phyloP scores from a whole-genome alignment of 2,888 invertebrate genomes.

The Drosophila incognita region DNA sequence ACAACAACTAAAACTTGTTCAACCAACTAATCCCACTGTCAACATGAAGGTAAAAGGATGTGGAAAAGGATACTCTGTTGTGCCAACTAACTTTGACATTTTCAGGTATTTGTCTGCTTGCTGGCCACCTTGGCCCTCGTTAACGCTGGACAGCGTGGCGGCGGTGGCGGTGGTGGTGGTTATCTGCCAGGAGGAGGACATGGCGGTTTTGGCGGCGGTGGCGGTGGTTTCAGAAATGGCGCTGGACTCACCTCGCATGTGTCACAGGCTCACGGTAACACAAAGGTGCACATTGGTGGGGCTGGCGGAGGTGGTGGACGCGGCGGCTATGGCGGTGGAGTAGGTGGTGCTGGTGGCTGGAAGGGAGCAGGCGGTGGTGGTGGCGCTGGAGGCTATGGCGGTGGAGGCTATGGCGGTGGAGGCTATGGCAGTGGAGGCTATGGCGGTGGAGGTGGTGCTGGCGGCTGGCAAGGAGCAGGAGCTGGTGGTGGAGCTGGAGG shows the following conservation, averaged over 20 bases:
- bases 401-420: slow-evolving; percentile 3
- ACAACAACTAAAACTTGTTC: slow-evolving; percentile 9
- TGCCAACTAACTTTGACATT: neutral
- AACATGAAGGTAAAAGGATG: slow-evolving; percentile 59
- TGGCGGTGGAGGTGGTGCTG: slow-evolving; percentile 33
- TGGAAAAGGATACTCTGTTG: neutral
- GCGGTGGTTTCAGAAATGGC: slow-evolving; percentile 57
- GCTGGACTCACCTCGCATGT: slow-evolving; percentile 67
- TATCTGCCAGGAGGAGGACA: slow-evolving; percentile 57
- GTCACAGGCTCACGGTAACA: slow-evolving; percentile 63
- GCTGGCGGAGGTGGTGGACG: slow-evolving; percentile 25
- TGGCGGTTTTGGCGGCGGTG: slow-evolving; percentile 44
- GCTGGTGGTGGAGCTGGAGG: neutral
- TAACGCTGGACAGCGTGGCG: slow-evolving; percentile 66
- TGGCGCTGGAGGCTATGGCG: slow-evolving; percentile 29
- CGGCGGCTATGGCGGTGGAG: slow-evolving; percentile 25
- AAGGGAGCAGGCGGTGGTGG: slow-evolving; percentile 28
- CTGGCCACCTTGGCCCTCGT: slow-evolving; percentile 66
- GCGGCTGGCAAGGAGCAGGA: slow-evolving; percentile 1
- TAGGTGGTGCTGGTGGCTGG: slow-evolving; percentile 36
- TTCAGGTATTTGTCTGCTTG: slow-evolving; percentile 69
- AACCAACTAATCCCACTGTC: neutral
- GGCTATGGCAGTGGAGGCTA: too few relatives aligned
- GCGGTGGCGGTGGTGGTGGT: slow-evolving; percentile 48
- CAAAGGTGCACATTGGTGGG: slow-evolving; percentile 62